These are phyloP conservation scores for Teleopsis dalmanni DNA, from an alignment of 1,140 invertebrate species.

Conservation along the genomic window DNA sequence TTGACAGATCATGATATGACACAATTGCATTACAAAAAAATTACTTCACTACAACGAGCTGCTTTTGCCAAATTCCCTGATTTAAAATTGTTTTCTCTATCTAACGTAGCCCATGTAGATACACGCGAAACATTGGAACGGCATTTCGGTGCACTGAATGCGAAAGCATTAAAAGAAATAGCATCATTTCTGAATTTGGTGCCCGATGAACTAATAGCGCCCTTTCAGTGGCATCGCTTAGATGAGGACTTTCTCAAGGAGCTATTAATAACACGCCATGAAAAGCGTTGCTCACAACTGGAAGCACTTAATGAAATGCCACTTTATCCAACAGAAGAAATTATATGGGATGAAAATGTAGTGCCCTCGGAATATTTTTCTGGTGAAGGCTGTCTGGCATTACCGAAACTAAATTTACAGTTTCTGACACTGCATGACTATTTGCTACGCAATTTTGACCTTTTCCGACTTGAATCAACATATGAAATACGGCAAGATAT, in stretches of 20 bases:
- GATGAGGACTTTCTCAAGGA: constrained; percentile 78
- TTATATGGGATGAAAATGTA: constrained; percentile 99
- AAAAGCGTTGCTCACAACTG: constrained; percentile 82
- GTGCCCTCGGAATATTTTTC: constrained; percentile 97
- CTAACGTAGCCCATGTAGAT: constrained; percentile 92
- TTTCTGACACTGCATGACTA: constrained; percentile 99
- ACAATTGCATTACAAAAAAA: constrained; percentile 83
- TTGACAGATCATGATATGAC: constrained; percentile 91
- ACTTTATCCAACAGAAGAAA: constrained; percentile 94
- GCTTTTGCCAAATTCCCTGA: constrained; percentile 89
- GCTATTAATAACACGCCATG: constrained; percentile 78
- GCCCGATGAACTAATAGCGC: constrained; percentile 61
- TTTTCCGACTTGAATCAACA: constrained; percentile 96
- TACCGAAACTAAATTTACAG: constrained; percentile 97
- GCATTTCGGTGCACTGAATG: constrained; percentile 70
- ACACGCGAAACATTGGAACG: constrained; percentile 76
- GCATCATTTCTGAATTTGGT: constrained; percentile 81
- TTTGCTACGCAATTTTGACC: constrained; percentile 91
- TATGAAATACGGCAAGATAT: constrained; percentile 99
- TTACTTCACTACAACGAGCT: constrained; percentile 85
- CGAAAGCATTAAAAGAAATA: constrained; percentile 74
- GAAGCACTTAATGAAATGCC: constrained; percentile 97
- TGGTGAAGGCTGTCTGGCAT: constrained; percentile 86
- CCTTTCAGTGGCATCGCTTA: constrained; percentile 64
- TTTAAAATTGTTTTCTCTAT: constrained; percentile 76